Conservation (phyloP, 2,888 invertebrate species). For the Tolmerus cingulatus region DNA sequence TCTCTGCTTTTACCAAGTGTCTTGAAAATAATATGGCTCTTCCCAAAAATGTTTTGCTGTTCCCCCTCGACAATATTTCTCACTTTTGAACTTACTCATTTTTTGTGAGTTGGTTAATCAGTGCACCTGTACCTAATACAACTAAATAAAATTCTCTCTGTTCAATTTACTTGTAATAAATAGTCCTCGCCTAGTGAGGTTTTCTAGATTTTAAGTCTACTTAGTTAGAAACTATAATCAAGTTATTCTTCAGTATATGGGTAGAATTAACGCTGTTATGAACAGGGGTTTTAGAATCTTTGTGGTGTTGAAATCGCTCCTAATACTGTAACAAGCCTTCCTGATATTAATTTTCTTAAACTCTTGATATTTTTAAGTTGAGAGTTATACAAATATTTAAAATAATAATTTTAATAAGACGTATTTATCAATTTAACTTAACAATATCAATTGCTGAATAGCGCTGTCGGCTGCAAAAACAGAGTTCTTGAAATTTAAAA, state of each 20-base stretch:
- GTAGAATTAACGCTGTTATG: not conserved
- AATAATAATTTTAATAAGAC: not conserved
- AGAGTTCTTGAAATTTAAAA: not conserved
- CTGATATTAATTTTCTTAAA: not conserved
- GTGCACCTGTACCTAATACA: not conserved
- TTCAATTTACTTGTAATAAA: not conserved
- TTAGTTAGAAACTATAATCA: not conserved
- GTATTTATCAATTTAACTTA: not conserved
- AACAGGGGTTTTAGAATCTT: not conserved
- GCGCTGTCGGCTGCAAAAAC: too few species aligned
- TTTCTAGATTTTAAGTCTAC: not conserved
- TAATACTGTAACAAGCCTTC: not conserved
- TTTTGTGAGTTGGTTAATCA: not conserved
- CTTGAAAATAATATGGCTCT: not conserved
- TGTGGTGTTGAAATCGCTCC: not conserved
- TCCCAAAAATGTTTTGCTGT: not conserved
- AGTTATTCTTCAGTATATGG: not conserved
- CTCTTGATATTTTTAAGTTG: not conserved
- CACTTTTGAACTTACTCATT: not conserved
- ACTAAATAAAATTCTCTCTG: not conserved
- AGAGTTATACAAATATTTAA: not conserved
- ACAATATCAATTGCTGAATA: not conserved
- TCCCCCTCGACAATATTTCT: not conserved
- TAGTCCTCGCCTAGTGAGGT: not conserved
- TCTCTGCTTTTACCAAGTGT: not conserved